Evolutionary conservation across 2,797 vertebrate species (phyloP).

Genomic region (Euphonia xanthogaster): DNA sequence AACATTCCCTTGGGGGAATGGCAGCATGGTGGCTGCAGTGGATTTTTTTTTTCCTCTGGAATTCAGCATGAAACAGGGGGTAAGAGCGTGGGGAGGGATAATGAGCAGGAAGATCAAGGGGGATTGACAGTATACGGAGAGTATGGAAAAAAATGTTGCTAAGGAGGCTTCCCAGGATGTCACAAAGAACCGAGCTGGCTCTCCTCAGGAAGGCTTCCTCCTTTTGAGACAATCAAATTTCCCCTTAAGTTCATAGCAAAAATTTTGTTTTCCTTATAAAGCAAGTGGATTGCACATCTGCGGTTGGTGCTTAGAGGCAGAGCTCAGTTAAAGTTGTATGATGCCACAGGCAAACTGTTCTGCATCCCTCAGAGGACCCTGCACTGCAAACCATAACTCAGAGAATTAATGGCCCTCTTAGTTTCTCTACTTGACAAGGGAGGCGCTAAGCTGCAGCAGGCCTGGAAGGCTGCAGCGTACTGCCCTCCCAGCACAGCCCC

Average conservation of each 20-base stretch:
- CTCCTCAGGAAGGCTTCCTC: neutral
- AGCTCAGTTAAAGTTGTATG: neutral
- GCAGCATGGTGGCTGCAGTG: neutral
- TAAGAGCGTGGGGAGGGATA: neutral
- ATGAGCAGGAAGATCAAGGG: neutral
- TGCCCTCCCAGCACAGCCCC: neutral
- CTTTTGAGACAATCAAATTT: neutral
- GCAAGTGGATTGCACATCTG: neutral
- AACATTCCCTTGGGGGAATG: neutral
- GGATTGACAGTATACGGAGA: accelerated
- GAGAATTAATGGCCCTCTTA: neutral
- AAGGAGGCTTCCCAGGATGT: neutral
- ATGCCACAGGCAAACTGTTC: neutral
- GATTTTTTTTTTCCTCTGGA: neutral
- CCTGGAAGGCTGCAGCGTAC: neutral
- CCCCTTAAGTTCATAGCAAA: neutral
- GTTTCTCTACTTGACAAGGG: neutral
- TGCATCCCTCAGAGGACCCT: neutral
- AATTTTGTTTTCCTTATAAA: neutral
- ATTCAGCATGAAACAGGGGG: neutral
- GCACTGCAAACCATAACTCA: neutral
- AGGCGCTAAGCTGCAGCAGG: neutral
- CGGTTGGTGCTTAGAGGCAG: neutral
- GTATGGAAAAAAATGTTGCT: neutral
- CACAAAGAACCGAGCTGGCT: neutral